phyloP scores from a whole-genome alignment of 2,113 vertebrate species.

The Sigmodon hispidus region DNA sequence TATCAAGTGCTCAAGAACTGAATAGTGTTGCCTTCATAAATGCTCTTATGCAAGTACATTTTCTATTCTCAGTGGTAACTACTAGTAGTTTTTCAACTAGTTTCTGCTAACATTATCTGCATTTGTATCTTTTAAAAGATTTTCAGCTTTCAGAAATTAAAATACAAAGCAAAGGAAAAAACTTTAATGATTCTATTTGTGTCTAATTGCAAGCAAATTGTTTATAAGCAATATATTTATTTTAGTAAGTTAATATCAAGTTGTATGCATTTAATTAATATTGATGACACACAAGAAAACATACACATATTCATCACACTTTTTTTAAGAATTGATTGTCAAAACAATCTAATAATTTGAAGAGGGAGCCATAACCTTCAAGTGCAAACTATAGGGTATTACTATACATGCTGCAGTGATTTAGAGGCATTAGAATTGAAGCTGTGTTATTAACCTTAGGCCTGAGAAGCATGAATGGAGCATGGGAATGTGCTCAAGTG shows the following conservation, averaged over 20 bases:
- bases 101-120: neutral
- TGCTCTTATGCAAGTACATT: neutral
- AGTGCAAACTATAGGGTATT: neutral
- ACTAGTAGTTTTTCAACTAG: neutral
- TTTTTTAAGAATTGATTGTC: neutral
- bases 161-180: neutral
- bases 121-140: neutral
- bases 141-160: neutral
- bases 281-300: neutral
- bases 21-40: neutral
- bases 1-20: conserved; percentile 2
- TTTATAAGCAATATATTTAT: conserved; percentile 29
- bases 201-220: neutral
- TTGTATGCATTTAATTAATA: conserved; percentile 4
- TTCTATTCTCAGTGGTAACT: conserved; percentile 1
- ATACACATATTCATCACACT: neutral
- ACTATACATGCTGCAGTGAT: neutral
- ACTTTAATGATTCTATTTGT: neutral
- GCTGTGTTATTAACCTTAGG: neutral
- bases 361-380: neutral
- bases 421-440: neutral
- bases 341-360: neutral
- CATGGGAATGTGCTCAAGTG: neutral
- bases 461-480: neutral
- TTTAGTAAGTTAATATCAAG: neutral